Evolutionary conservation across 2,888 invertebrate species (phyloP).

Genomic region (Ypsolopha scabrella): DNA sequence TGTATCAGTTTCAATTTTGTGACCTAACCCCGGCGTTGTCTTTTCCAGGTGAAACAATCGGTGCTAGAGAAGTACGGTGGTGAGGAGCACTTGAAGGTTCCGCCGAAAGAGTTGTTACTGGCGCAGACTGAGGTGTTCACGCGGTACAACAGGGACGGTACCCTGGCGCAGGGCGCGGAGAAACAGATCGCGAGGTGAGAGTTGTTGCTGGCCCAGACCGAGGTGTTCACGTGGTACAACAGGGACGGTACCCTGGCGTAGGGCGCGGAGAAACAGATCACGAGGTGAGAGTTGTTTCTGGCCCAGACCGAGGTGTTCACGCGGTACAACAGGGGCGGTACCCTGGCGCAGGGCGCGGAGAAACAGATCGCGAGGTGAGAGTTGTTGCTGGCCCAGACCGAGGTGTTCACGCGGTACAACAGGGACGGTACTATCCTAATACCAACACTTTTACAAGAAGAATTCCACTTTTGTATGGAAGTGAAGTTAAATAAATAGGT

Average conservation of each 20-base stretch:
- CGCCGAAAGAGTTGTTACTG: conserved; percentile 87
- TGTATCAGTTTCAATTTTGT: too few species aligned
- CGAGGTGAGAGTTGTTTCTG: conserved; percentile 75
- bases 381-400: conserved; percentile 88
- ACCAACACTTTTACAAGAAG: too few species aligned
- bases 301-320: conserved; percentile 97
- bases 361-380: conserved; percentile 82
- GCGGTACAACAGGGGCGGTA: conserved; percentile 95
- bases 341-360: conserved; percentile 88
- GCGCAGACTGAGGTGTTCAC: conserved; percentile 97
- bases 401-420: conserved; percentile 96
- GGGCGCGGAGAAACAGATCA: conserved; percentile 89
- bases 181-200: conserved; percentile 82
- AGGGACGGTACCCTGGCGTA: conserved; percentile 88
- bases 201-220: conserved; percentile 88
- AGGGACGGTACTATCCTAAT: conserved; percentile 95
- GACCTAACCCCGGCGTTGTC: too few species aligned
- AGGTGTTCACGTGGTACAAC: conserved; percentile 96
- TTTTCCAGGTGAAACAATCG: conserved; percentile 78
- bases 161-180: conserved; percentile 88
- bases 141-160: conserved; percentile 95
- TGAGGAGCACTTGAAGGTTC: conserved; percentile 88
- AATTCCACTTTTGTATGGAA: too few species aligned
- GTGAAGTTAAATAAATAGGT: too few species aligned
- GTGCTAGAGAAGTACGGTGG: conserved; percentile 96